Evolutionary conservation across 2,888 invertebrate genomes (phyloP).

Genomic region (Lissonota sp.): DNA sequence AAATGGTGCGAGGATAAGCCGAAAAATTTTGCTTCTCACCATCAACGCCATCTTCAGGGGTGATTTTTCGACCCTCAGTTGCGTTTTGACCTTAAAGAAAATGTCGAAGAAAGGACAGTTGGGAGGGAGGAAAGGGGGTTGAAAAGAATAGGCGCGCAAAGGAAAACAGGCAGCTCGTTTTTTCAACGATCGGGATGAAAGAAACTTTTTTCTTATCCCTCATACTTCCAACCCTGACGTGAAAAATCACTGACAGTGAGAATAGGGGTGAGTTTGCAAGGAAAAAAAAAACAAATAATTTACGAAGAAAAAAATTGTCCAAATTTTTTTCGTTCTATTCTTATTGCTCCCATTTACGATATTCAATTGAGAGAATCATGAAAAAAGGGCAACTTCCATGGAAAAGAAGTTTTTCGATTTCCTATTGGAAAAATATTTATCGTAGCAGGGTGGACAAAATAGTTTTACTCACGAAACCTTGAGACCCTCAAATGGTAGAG

Average conservation of each 20-base stretch:
- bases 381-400: background rate
- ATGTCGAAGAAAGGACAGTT: constrained; percentile 3
- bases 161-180: constrained; percentile 15
- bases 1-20: constrained; percentile 20
- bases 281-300: background rate
- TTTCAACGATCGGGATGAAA: constrained; percentile 39
- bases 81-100: constrained; percentile 4
- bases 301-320: background rate
- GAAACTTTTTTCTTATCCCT: constrained; percentile 16
- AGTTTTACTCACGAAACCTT: constrained; percentile 44
- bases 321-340: background rate
- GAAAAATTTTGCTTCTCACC: constrained; percentile 19
- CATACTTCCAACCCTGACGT: background rate
- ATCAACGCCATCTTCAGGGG: constrained; percentile 23
- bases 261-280: constrained; percentile 6
- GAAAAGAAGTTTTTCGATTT: background rate
- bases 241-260: constrained; percentile 17
- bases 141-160: background rate
- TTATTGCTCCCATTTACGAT: background rate
- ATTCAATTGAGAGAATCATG: background rate
- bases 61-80: constrained; percentile 18
- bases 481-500: constrained; percentile 20
- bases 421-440: background rate
- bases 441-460: background rate
- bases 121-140: background rate